Percentiles rank a stretch among this genome's conserved stretches.
Evolutionary conservation across 2,113 vertebrate species (phyloP).

Genomic region (Misgurnus mizolepis): DNA sequence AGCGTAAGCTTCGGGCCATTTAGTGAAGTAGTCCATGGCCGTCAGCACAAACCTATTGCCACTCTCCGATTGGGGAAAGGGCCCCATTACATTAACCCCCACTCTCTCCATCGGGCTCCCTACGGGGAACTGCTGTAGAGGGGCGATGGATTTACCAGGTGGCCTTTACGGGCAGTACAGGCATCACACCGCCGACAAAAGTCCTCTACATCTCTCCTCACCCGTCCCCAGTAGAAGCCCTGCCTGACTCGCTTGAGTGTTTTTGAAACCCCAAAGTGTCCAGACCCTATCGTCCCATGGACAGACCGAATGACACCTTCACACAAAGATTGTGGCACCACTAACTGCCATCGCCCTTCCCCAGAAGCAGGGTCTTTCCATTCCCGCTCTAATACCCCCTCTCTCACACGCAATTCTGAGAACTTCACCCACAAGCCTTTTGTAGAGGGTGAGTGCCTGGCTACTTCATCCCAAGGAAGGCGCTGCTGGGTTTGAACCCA

Average conservation of each 20-base stretch:
- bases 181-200: not conserved
- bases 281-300: not conserved
- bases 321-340: too few species aligned
- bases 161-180: not conserved
- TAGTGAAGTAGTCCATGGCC: not conserved
- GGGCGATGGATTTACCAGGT: not conserved
- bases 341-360: too few species aligned
- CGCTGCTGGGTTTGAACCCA: too few species aligned
- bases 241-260: not conserved
- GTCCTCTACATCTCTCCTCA: not conserved
- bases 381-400: too few species aligned
- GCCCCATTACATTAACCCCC: not conserved
- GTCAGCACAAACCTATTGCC: not conserved
- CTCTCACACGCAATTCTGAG: too few species aligned
- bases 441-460: too few species aligned
- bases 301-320: not conserved
- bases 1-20: not conserved
- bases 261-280: not conserved
- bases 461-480: too few species aligned
- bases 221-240: not conserved
- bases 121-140: not conserved
- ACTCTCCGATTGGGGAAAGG: not conserved
- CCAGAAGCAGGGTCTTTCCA: too few species aligned
- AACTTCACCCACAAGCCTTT: too few species aligned
- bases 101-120: not conserved